phyloP scores from a whole-genome alignment of 1,140 invertebrate species.

The Paraescarpia echinospica region DNA sequence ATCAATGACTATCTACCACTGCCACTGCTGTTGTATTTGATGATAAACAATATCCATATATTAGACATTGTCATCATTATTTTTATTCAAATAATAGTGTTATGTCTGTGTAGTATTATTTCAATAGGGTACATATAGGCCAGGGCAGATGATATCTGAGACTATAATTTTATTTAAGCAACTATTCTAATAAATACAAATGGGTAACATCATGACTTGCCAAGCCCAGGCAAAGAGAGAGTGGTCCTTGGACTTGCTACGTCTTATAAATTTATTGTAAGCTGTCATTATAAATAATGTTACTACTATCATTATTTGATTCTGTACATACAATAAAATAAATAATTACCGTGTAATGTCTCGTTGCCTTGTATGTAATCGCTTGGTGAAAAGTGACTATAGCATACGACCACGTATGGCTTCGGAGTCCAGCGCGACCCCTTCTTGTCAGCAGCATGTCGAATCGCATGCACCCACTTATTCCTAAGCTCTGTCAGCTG shows the following conservation, averaged over 20 bases:
- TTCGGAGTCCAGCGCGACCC: background rate
- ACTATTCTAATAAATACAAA: too few species aligned
- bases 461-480: slow-evolving; percentile 9
- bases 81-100: background rate
- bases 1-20: too few species aligned
- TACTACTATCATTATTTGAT: background rate
- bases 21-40: too few species aligned
- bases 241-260: background rate
- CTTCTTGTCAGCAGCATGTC: background rate
- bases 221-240: too few species aligned
- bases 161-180: too few species aligned
- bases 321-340: background rate
- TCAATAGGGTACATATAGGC: too few species aligned
- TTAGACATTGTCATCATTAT: background rate
- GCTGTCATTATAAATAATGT: background rate
- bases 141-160: too few species aligned
- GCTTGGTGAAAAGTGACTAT: background rate
- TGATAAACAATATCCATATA: too few species aligned
- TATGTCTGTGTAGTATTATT: background rate
- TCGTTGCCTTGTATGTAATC: background rate
- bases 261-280: background rate
- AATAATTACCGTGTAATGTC: background rate
- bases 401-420: background rate
- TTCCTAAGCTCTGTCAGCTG: background rate
- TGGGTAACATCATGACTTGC: too few species aligned